These are phyloP conservation scores for Archips xylosteana DNA, from an alignment of 2,888 invertebrate species.

Conservation along the genomic window DNA sequence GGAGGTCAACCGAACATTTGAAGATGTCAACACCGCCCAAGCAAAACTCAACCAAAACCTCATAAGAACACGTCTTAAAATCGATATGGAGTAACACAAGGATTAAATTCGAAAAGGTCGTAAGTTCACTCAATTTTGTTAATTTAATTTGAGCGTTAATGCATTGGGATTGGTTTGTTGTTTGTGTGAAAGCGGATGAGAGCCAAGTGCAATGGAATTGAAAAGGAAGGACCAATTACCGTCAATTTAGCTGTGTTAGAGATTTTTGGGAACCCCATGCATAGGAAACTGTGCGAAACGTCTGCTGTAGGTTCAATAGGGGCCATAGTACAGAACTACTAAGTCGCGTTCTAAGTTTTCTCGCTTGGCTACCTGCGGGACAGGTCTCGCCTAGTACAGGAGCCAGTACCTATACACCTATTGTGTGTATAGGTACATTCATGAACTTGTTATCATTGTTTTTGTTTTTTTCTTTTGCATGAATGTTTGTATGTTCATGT, in stretches of 20 bases:
- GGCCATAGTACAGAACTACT: no score
- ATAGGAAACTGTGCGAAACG: neutral
- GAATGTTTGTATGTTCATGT: no score
- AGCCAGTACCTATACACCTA: no score
- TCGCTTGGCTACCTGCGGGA: no score
- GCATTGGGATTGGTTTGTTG: conserved; percentile 11
- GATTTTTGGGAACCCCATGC: conserved; percentile 61
- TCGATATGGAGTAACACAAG: conserved; percentile 27
- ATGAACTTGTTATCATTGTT: no score
- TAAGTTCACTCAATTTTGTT: conserved; percentile 34
- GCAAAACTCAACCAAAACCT: conserved; percentile 42
- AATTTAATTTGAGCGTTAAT: conserved; percentile 42
- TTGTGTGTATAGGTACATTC: no score
- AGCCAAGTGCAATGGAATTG: conserved; percentile 61
- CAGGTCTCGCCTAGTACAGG: no score
- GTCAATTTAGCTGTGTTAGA: conserved; percentile 71
- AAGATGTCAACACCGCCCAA: conserved; percentile 15
- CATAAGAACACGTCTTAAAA: conserved; percentile 35
- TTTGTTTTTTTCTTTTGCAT: no score
- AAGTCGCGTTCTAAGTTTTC: no score
- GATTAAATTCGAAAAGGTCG: conserved; percentile 36
- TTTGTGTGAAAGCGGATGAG: conserved; percentile 21
- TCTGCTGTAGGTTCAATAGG: no score
- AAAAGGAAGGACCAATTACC: conserved; percentile 74
- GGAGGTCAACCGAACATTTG: conserved; percentile 56